These are phyloP conservation scores for Listronotus bonariensis DNA, from an alignment of 1,140 invertebrate genomes.

Conservation along the genomic window DNA sequence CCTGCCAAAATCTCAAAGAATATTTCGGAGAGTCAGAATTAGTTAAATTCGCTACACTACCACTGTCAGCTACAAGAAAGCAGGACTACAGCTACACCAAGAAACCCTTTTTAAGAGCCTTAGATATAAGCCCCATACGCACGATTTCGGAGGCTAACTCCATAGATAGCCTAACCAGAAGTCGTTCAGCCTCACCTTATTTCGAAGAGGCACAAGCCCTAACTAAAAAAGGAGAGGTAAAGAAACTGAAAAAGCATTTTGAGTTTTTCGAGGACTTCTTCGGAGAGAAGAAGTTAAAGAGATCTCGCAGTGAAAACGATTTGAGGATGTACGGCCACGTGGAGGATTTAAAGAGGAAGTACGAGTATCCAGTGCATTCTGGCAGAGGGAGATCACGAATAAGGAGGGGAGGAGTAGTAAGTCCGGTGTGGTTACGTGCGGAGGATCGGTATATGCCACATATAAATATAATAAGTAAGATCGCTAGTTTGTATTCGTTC, in stretches of 20 bases:
- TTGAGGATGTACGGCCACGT: constrained; percentile 63
- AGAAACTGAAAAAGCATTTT: constrained; percentile 72
- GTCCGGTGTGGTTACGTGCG: constrained; percentile 64
- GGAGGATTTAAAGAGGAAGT: constrained; percentile 63
- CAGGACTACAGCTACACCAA: constrained; percentile 41
- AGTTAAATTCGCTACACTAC: constrained; percentile 51
- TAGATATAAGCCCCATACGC: constrained; percentile 42
- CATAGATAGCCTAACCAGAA: constrained; percentile 66
- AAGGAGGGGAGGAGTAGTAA: constrained; percentile 60
- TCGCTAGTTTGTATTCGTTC: constrained; percentile 64
- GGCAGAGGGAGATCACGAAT: constrained; percentile 58
- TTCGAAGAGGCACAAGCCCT: constrained; percentile 71
- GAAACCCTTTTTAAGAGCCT: constrained; percentile 45
- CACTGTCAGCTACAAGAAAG: constrained; percentile 48
- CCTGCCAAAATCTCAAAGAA: constrained; percentile 75
- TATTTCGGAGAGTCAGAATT: constrained; percentile 72
- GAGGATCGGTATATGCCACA: constrained; percentile 81
- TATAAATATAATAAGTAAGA: constrained; percentile 86
- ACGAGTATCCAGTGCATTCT: constrained; percentile 58
- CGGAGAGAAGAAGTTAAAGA: constrained; percentile 49
- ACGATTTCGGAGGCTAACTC: constrained; percentile 58
- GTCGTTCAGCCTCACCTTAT: constrained; percentile 70
- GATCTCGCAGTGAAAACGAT: constrained; percentile 77
- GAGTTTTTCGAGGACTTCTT: constrained; percentile 61
- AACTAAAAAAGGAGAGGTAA: constrained; percentile 75